Evolutionary conservation across 2,797 vertebrate species (phyloP).

Genomic region (Dipus sagitta): DNA sequence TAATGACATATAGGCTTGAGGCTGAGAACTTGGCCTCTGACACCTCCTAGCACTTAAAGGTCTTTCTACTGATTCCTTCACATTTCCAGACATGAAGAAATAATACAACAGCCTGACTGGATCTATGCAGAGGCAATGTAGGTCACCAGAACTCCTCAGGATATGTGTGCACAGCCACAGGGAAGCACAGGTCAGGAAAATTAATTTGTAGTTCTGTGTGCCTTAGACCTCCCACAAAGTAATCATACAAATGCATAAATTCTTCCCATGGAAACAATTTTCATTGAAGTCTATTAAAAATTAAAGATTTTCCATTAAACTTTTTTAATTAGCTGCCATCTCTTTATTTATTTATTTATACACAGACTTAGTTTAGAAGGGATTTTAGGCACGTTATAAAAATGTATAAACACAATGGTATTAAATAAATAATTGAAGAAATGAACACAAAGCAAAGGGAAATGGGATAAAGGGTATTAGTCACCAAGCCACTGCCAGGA

Average conservation of each 20-base stretch:
- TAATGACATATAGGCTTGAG: background rate
- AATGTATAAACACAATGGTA: constrained; percentile 19
- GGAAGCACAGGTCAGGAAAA: constrained; percentile 45
- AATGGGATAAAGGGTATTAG: background rate
- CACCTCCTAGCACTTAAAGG: background rate
- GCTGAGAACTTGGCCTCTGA: constrained; percentile 22
- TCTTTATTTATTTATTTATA: constrained; percentile 68
- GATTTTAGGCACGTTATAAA: constrained; percentile 57
- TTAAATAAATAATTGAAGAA: constrained; percentile 71
- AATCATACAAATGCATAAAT: constrained; percentile 59
- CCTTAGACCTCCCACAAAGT: constrained; percentile 61
- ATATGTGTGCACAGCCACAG: background rate
- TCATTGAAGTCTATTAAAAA: constrained; percentile 74
- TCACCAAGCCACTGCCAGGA: background rate
- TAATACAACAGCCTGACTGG: background rate
- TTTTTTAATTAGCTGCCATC: constrained; percentile 66
- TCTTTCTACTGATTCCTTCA: background rate
- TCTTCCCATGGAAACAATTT: constrained; percentile 68
- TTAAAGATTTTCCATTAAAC: constrained; percentile 75
- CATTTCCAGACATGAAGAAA: constrained; percentile 6
- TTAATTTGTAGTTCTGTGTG: constrained; percentile 58
- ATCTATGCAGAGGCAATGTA: background rate
- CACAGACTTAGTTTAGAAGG: constrained; percentile 60
- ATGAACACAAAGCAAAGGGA: constrained; percentile 46
- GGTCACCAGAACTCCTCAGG: background rate